Base-by-base conservation (phyloP, 2,888 invertebrate genomes). In the Arge pagana region DNA sequence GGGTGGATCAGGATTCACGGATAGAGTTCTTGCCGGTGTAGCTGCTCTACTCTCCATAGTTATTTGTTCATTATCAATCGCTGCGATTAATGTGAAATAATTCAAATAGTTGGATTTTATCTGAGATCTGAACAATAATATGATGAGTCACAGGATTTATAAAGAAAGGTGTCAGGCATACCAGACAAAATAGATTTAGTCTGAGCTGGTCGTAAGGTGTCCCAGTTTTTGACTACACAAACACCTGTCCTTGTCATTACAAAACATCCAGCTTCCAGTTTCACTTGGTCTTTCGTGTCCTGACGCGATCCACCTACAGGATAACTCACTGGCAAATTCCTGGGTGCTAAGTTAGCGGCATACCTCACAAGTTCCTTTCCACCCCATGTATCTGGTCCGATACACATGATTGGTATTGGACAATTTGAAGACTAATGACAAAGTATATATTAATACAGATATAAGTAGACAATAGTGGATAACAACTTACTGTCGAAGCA, bases 141-240 rank as follows among this genome's bases (percentile, higher is more conserved):
- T n/a, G n/a, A n/a, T n/a, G n/a, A n/a, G n/a, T n/a, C n/a, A n/a
- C n/a, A n/a, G n/a, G n/a, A n/a, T n/a, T n/a, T n/a, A n/a, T n/a
- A n/a, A n/a, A n/a, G n/a, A n/a, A n/a, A n/a, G n/a, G n/a, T n/a
- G n/a, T n/a, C n/a, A n/a, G n/a, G n/a, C n/a, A n/a, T n/a, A n/a
- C n/a, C n/a, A n/a, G n/a, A 33, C 10, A 15, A 23, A 23, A 55
- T 18, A 28, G 51, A 42, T 13, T 52, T 52, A 37, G 43, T 53
- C 35, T 58, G 51, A 7, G 56, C 55, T 10, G 50, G 36, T 42
- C 56, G 58, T 36, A 60, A 57, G 26, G 39, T 50, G 11, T 57
- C 55, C 53, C 65, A 58, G 48, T 66, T 57, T 11, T 61, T 65
- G 3, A 63, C 39, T 28, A 56, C 45, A 48, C 60, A 64, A 15